These are phyloP conservation scores for Cryptocephalus moraei DNA, from an alignment of 2,888 invertebrate species.

Conservation along the genomic window DNA sequence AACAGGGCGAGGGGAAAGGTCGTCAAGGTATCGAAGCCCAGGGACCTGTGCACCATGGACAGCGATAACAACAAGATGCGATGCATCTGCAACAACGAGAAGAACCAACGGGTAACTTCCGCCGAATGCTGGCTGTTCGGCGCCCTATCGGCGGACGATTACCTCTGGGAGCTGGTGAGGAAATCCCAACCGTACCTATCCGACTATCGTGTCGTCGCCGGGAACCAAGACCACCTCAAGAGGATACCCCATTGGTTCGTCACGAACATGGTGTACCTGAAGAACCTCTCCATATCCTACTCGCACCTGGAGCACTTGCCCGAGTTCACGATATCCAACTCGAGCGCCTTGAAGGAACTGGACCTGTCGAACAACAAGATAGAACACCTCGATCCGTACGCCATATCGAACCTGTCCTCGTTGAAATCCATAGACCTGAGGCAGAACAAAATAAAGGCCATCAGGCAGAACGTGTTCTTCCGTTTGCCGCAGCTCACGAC, in stretches of 20 bases:
- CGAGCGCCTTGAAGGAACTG: constrained; percentile 56
- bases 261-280: constrained; percentile 51
- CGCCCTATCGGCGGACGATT: constrained; percentile 56
- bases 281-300: constrained; percentile 59
- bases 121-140: constrained; percentile 69
- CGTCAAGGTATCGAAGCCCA: constrained; percentile 4
- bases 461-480: constrained; percentile 62
- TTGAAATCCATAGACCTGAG: constrained; percentile 60
- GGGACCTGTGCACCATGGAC: constrained; percentile 10
- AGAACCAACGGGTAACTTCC: constrained; percentile 50
- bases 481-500: constrained; percentile 62
- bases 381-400: constrained; percentile 52
- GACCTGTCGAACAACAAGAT: constrained; percentile 62
- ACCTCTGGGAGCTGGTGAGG: constrained; percentile 60
- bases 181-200: constrained; percentile 59
- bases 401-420: constrained; percentile 63
- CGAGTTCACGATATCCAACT: constrained; percentile 63
- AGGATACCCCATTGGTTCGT: constrained; percentile 50
- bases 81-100: constrained; percentile 56
- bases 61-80: constrained; percentile 28
- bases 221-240: constrained; percentile 56
- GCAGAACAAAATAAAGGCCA: constrained; percentile 65
- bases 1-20: constrained; percentile 9
- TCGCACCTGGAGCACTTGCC: constrained; percentile 60
- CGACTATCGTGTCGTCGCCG: constrained; percentile 61